Base-by-base conservation (phyloP, 2,113 vertebrate genomes). In the Gambusia holbrooki region DNA sequence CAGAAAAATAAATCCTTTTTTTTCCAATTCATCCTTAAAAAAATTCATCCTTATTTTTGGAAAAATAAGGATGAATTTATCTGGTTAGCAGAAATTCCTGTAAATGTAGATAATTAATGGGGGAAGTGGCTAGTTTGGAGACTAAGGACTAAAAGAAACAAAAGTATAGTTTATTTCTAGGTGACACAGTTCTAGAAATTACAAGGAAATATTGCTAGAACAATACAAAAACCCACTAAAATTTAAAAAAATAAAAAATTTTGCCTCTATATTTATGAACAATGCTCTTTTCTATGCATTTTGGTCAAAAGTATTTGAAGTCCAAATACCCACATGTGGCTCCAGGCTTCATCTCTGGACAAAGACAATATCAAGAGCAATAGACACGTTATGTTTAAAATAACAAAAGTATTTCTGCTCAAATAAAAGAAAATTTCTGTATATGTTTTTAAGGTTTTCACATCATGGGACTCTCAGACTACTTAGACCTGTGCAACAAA, bases 401-500 rank as follows among this genome's bases (percentile, higher is more conserved):
- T n/a, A 58, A 25, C 25, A 58, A 58, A 58, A 2, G 8, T 58
- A n/a, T 58, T 58, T 58, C 51, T 58, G 51, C 9, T 58, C 25
- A 42, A 42, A 42, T 14, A 15, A 42, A 9, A 58, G 45, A 19
- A 48, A 54, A 22, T 10, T 11, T 10, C 10, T 3, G 10, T 58
- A n/a, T n/a, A 0, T 58, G 11, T n/a, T 54, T 17, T 58, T 25
- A 58, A 58, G 19, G 51, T 25, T 58, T n/a, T 58, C 51, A n/a
- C 8, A n/a, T 17, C 48, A 10, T 25, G 48, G 48, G 48, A 25
- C 15, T 19, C 42, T 45, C 4, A 30, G 12, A 42, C 40, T 48
- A 3, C 29, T 69, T 19, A 51, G 35, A 62, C 83, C 72, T 45
- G 25, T 67, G 73, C 9, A 40, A 67, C 25, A 40, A 19, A 79